Evolutionary conservation across 2,113 vertebrate genomes (phyloP), one percentile per base, ranked within the genome.

Genomic region (Corythoichthys intestinalis): DNA sequence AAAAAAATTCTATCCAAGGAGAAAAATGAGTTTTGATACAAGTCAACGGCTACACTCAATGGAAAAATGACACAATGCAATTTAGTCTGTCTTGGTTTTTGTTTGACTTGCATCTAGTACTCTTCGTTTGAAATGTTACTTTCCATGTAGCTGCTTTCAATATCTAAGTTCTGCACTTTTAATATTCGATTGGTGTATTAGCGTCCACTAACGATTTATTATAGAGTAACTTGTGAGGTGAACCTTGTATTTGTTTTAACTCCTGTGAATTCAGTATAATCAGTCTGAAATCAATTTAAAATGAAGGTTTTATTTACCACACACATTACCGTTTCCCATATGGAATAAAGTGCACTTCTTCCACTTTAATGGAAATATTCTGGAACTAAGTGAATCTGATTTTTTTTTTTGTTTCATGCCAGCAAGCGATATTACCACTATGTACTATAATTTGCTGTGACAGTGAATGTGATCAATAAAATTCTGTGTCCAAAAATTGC

Each of bases 341-440:
- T 34, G n/a, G n/a, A 63, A 12, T 47, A 39, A 87, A 88, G 86
- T 88, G 84, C 86, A 84, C 82, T 87, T 90, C 85, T 69, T 60
- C 49, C 46, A 67, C 52, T 50, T 28, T 54, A 58, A 66, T 53
- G 75, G 66, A 71, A n/a, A 79, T 76, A 79, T 82, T 80, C 71
- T 71, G 60, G 66, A 58, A 67, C 28, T 59, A 46, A 47, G 20
- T 75, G 50, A 52, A 28, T 54, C 11, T 35, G 20, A 34, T 69
- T 20, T 46, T 35, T 56, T 2, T 14, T 59, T 72, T 64, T 69
- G 13, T 14, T 56, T 12, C 34, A 1, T 5, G 52, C 54, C 20
- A 56, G 17, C 38, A 62, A 44, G 4, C 17, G n/a, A 5, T 62
- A 44, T 39, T 2, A 44, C 60, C 17, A 12, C 9, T 20, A 58